A percentile compares a stretch with the other conserved stretches of the same genome.
Conservation (phyloP, 2,888 invertebrate genomes). For the Melieria picta region DNA sequence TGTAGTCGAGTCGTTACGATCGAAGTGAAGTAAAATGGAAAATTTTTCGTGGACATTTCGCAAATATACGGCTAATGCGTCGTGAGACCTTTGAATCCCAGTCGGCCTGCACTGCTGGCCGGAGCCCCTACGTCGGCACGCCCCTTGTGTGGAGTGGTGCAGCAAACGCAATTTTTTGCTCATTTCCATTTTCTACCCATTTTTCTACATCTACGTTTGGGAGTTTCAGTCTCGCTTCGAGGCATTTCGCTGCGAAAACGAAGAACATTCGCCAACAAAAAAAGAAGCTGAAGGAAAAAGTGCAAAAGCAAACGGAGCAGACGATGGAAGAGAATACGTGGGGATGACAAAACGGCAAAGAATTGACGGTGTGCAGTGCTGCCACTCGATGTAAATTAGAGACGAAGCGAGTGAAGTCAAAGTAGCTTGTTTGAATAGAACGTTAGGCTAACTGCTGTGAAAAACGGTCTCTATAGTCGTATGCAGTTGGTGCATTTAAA, state of each 20-base stretch:
- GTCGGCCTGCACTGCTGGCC: not conserved
- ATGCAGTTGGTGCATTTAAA: too few relatives aligned
- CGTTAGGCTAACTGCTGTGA: too few relatives aligned
- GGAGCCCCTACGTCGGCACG: not conserved
- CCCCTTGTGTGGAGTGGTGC: not conserved
- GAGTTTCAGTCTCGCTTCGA: conserved; percentile 21
- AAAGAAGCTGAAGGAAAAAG: conserved; percentile 23
- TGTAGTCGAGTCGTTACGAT: too few relatives aligned
- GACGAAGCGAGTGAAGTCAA: not conserved
- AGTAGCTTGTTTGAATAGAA: too few relatives aligned
- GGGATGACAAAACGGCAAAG: conserved; percentile 18
- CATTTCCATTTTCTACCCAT: not conserved
- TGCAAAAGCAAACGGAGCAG: conserved; percentile 19
- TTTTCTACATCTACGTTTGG: conserved; percentile 13
- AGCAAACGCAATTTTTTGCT: not conserved
- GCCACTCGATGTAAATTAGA: conserved; percentile 4
- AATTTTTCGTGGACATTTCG: too few relatives aligned
- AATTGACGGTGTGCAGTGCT: not conserved
- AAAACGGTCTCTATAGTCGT: too few relatives aligned
- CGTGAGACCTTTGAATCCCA: not conserved
- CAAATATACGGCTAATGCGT: not conserved
- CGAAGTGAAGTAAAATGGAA: too few relatives aligned
- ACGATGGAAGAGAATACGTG: not conserved
- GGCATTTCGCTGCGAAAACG: conserved; percentile 32
- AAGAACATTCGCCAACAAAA: conserved; percentile 22